Evolutionary conservation across 2,888 invertebrate genomes (phyloP).

Genomic region (Eupithecia subfuscata): DNA sequence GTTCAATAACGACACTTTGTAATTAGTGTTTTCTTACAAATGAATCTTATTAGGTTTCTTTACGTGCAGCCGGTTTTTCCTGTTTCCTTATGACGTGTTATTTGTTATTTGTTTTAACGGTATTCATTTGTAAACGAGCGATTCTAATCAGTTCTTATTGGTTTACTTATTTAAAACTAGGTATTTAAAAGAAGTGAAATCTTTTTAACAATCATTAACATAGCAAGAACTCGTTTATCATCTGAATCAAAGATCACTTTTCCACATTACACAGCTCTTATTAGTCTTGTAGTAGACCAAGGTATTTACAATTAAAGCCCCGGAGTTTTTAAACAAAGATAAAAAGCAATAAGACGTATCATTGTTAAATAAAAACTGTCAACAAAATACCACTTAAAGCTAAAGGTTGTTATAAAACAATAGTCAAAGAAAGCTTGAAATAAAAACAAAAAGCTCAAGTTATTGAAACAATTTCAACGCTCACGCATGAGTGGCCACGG

Average conservation of each 20-base stretch:
- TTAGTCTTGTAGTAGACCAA: not conserved
- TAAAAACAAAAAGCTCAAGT: constrained; percentile 80
- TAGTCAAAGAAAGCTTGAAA: constrained; percentile 73
- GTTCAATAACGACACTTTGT: constrained; percentile 22
- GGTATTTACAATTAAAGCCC: not conserved
- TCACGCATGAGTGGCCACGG: constrained; percentile 80
- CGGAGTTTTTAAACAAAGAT: not conserved
- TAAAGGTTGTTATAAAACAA: constrained; percentile 39
- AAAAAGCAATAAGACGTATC: not conserved
- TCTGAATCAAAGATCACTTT: not conserved
- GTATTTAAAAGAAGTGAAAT: not conserved
- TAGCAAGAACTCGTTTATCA: not conserved
- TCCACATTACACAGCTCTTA: not conserved
- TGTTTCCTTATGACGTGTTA: not conserved
- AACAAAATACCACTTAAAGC: not conserved
- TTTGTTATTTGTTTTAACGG: not conserved
- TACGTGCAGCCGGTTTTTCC: constrained; percentile 21
- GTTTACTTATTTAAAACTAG: not conserved
- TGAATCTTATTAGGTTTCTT: constrained; percentile 42
- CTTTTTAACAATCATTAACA: not conserved
- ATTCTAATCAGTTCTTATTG: not conserved
- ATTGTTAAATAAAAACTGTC: not conserved
- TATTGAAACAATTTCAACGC: constrained; percentile 81
- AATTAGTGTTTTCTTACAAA: constrained; percentile 36
- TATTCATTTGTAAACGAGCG: not conserved